A percentile compares a stretch with the other conserved stretches of the same genome.
phyloP scores from a whole-genome alignment of 2,797 vertebrate genomes.

The Sebastes itinus region DNA sequence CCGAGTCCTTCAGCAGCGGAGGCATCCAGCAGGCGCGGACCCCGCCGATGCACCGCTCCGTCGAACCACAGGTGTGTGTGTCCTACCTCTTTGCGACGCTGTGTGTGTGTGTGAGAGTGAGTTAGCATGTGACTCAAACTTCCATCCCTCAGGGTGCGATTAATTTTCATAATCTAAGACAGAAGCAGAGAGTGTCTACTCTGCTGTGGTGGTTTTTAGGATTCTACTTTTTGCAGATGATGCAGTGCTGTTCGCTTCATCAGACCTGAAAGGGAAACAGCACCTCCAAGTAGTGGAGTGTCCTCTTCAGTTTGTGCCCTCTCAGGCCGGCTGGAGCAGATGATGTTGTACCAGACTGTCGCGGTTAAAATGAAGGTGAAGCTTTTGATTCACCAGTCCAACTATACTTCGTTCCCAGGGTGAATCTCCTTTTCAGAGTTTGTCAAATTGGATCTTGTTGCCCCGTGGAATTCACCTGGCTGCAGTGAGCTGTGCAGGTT shows the following conservation, averaged over 20 bases:
- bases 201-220: background rate
- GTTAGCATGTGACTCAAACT: background rate
- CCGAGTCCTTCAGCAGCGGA: constrained; percentile 97
- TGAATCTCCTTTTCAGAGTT: too few relatives aligned
- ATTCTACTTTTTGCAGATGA: background rate
- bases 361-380: too few relatives aligned
- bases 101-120: background rate
- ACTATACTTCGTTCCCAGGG: too few relatives aligned
- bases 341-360: too few relatives aligned
- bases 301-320: background rate
- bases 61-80: constrained; percentile 91
- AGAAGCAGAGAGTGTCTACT: background rate
- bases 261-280: background rate
- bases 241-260: background rate
- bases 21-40: constrained; percentile 94
- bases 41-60: constrained; percentile 92
- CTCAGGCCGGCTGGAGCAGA: too few relatives aligned
- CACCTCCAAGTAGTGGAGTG: background rate
- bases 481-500: too few relatives aligned
- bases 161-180: background rate
- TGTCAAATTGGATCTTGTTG: too few relatives aligned
- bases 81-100: rapidly evolving
- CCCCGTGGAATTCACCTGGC: too few relatives aligned
- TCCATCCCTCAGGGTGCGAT: background rate
- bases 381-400: too few relatives aligned